Percentiles rank a stretch among this genome's conserved stretches.
Evolutionary conservation across 2,888 invertebrate genomes (phyloP).

Genomic region (Taenaris catops): DNA sequence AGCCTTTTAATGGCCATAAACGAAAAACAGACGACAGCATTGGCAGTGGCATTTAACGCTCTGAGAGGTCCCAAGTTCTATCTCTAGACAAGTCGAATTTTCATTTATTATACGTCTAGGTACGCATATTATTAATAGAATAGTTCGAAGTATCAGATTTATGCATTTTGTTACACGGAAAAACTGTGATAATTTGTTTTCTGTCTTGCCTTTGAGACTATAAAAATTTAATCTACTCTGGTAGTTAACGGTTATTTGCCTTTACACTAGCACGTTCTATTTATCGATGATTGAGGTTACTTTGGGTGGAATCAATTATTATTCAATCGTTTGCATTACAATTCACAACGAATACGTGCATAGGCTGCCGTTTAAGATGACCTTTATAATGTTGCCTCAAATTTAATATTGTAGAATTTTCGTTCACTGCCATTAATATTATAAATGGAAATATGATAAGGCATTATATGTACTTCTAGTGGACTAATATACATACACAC

Average conservation of each 20-base stretch:
- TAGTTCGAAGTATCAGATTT: background rate
- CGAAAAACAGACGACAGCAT: background rate
- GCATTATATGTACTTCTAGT: too few relatives aligned
- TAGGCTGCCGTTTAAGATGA: constrained; percentile 2
- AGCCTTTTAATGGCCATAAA: background rate
- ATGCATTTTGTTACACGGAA: too few relatives aligned
- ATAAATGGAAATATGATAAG: too few relatives aligned
- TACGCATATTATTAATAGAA: background rate
- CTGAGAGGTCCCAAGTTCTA: too few relatives aligned
- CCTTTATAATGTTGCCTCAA: constrained; percentile 3
- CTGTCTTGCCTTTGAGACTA: constrained; percentile 16
- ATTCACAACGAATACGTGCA: constrained; percentile 10
- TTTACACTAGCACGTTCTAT: constrained; percentile 40
- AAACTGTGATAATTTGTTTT: too few relatives aligned
- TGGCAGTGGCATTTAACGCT: too few relatives aligned
- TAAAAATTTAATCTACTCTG: constrained; percentile 42
- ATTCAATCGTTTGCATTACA: constrained; percentile 14
- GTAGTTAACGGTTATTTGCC: constrained; percentile 32
- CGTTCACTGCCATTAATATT: background rate
- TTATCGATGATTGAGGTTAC: constrained; percentile 36
- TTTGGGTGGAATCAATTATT: constrained; percentile 18
- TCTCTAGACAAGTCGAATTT: too few relatives aligned
- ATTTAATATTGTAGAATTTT: constrained; percentile 1
- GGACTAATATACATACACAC: too few relatives aligned
- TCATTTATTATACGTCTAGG: too few relatives aligned